phyloP scores from a whole-genome alignment of 2,888 invertebrate genomes.

The Pseudoips prasinana region DNA sequence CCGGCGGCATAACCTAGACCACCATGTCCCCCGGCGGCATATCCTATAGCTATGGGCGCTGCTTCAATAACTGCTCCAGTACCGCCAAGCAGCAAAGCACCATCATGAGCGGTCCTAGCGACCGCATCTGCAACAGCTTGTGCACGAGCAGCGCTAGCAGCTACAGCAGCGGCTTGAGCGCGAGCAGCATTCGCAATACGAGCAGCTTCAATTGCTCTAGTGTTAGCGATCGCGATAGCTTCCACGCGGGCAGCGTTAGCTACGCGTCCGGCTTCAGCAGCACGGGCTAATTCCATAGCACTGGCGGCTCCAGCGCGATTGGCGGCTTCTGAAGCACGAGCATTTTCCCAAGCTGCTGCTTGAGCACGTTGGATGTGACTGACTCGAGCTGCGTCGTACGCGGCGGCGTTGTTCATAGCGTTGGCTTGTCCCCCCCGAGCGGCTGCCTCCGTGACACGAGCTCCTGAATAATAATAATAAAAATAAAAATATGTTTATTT shows the following conservation, averaged over 20 bases:
- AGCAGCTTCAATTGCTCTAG: conserved; percentile 68
- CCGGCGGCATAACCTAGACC: conserved; percentile 10
- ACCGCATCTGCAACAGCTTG: conserved; percentile 40
- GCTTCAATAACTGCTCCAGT: conserved; percentile 24
- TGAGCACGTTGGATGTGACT: conserved; percentile 71
- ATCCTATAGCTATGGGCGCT: conserved; percentile 18
- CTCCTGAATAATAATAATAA: too few relatives aligned
- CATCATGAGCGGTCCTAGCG: conserved; percentile 56
- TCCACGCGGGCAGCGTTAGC: conserved; percentile 71
- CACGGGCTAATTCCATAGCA: conserved; percentile 36
- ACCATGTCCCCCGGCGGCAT: conserved; percentile 19
- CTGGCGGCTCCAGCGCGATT: conserved; percentile 46
- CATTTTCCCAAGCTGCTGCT: conserved; percentile 70
- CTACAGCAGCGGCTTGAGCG: conserved; percentile 34
- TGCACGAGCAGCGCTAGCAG: conserved; percentile 30
- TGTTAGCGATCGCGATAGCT: conserved; percentile 70
- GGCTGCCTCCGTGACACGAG: conserved; percentile 67
- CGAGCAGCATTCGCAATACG: conserved; percentile 58
- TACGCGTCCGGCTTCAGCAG: conserved; percentile 42
- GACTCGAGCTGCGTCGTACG: conserved; percentile 68
- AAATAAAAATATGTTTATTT: too few relatives aligned
- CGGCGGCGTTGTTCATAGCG: conserved; percentile 71
- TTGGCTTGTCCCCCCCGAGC: conserved; percentile 66
- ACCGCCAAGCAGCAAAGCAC: conserved; percentile 54
- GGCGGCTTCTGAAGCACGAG: conserved; percentile 67